phyloP scores from a whole-genome alignment of 2,113 vertebrate species.

The Echinops telfairi region DNA sequence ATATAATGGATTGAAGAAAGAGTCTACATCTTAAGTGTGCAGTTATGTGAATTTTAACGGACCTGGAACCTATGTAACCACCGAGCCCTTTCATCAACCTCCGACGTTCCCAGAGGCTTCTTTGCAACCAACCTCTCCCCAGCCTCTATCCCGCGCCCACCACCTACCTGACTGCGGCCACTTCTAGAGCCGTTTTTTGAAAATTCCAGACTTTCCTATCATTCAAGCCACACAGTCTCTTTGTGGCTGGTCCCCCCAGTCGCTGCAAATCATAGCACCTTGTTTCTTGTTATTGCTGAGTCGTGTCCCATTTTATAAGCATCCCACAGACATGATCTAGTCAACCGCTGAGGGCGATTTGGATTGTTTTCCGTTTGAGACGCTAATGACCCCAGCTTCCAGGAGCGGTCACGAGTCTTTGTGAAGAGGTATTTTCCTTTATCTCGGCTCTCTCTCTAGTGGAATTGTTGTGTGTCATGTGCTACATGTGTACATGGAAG shows the following conservation, averaged over 20 bases:
- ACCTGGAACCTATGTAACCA: neutral
- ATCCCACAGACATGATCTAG: neutral
- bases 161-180: neutral
- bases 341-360: neutral
- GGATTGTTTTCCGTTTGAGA: neutral
- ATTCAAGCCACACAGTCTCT: neutral
- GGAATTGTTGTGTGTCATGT: neutral
- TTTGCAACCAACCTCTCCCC: neutral
- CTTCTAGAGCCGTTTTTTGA: neutral
- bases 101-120: neutral
- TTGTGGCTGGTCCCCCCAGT: neutral
- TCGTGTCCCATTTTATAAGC: neutral
- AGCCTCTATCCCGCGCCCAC: neutral
- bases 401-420: neutral
- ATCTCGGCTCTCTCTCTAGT: neutral
- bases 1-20: conserved; percentile 17
- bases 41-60: neutral
- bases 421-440: conserved; percentile 14
- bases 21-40: neutral
- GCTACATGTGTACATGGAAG: neutral
- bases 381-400: conserved; percentile 4
- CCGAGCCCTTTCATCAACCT: neutral
- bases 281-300: neutral
- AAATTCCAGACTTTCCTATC: conserved; percentile 2
- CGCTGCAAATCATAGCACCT: neutral